Evolutionary conservation across 2,113 vertebrate genomes (phyloP).

Genomic region (Erythrolamprus reginae): DNA sequence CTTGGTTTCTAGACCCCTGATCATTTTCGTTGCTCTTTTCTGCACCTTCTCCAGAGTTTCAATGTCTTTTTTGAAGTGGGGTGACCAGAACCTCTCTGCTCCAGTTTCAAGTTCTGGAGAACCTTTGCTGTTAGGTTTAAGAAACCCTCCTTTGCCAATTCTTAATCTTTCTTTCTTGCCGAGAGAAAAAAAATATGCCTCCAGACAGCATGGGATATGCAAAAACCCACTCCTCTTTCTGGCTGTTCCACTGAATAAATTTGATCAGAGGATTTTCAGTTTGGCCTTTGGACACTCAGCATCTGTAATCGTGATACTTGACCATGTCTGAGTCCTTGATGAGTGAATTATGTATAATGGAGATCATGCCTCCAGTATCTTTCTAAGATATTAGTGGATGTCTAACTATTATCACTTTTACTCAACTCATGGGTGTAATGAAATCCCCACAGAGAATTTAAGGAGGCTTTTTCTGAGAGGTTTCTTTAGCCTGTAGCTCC

Average conservation of each 20-base stretch:
- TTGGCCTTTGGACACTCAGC: background rate
- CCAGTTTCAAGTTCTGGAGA: background rate
- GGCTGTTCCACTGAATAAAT: background rate
- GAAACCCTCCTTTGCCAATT: background rate
- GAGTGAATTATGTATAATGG: background rate
- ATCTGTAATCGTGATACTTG: background rate
- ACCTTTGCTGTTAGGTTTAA: background rate
- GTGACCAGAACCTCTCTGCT: background rate
- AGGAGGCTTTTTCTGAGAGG: background rate
- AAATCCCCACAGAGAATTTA: background rate
- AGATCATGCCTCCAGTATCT: background rate
- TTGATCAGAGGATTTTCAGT: background rate
- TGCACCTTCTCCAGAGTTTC: too few relatives aligned
- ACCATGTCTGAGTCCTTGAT: background rate
- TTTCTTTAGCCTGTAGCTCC: background rate
- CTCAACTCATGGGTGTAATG: background rate
- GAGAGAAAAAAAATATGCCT: background rate
- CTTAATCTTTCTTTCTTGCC: background rate
- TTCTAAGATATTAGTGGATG: background rate
- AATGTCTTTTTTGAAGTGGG: too few relatives aligned
- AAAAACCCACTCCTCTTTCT: background rate
- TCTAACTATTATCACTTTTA: background rate
- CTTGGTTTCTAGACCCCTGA: too few relatives aligned
- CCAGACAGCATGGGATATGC: background rate
- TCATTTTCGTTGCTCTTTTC: too few relatives aligned